Base-by-base conservation (phyloP, 1,140 invertebrate genomes). In the Dryas iulia region DNA sequence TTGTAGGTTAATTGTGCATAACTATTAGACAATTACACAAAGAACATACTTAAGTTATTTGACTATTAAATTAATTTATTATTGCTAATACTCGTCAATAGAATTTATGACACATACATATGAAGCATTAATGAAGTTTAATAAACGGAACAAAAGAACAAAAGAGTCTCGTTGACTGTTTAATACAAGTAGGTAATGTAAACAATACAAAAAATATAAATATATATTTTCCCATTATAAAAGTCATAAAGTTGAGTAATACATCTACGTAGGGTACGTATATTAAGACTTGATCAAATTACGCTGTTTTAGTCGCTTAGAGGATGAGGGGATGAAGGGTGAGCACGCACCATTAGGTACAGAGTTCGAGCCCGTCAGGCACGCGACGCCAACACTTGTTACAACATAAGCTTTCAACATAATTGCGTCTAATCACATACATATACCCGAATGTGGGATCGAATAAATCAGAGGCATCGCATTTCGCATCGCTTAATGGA, bases 281-380 rank as follows among this genome's bases (percentile, higher is more conserved):
- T 57, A 28, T 14, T 47, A 47, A 47, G 66, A 70, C 54, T 69
- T 72, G 75, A 74, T 73, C 59, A 72, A 73, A 68, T 76, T 72
- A 72, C 56, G 69, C 66, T 62, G 65, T 65, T 76, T 69, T 67
- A 62, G 71, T 70, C 67, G 69, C 58, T 66, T 64, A 57, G 66
- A 57, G 59, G 72, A 31, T 23, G 65, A 61, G 68, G 75, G 73
- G 73, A 59, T 33, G 53, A 78, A 62, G 76, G 78, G 69, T 65
- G 69, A 66, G 74, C 82, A 86, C 87, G 86, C 87, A 83, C 85
- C 86, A 90, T 90, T 90, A 90, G 86, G 64, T 82, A 72, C 76
- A 72, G 67, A 81, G 73, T 76, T 59, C 14, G 53, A 64, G 62
- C 79, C 79, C 74, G 77, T 80, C 73, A 64, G 73, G 79, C 83